Percentiles rank a stretch among this genome's conserved stretches.
Conservation (phyloP, 2,888 invertebrate genomes). For the Escarpia spicata region DNA sequence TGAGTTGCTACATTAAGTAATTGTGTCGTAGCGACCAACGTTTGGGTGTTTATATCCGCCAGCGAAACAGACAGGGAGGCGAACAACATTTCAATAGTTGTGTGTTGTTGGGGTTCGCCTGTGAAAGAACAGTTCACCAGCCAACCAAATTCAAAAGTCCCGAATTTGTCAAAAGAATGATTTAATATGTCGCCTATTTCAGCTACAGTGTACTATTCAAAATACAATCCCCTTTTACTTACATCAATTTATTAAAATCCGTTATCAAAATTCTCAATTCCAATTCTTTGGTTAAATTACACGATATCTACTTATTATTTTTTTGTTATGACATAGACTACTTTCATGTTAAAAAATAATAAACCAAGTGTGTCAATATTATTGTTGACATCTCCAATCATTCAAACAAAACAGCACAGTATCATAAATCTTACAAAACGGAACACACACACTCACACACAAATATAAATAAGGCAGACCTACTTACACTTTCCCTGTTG, state of each 20-base stretch:
- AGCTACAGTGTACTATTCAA: no score
- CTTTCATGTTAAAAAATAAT: not conserved
- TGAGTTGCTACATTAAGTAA: not conserved
- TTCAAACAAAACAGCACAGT: not conserved
- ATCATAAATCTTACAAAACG: not conserved
- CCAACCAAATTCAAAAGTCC: not conserved
- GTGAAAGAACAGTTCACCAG: not conserved
- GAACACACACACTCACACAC: no score
- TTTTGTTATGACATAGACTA: not conserved
- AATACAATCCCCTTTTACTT: not conserved
- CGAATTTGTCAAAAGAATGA: not conserved
- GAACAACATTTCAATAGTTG: not conserved
- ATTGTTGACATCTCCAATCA: not conserved
- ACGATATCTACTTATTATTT: not conserved
- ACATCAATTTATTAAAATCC: not conserved
- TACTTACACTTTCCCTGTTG: no score
- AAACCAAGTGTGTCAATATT: not conserved
- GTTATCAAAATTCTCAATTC: not conserved
- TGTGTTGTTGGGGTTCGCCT: not conserved
- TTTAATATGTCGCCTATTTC: not conserved
- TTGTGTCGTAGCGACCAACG: not conserved
- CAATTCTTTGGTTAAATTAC: not conserved
- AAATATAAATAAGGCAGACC: no score
- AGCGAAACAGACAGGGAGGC: not conserved
- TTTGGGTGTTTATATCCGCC: not conserved